A percentile compares a stretch with the other conserved stretches of the same genome.
phyloP scores from a whole-genome alignment of 2,888 invertebrate genomes.

The Actias luna region DNA sequence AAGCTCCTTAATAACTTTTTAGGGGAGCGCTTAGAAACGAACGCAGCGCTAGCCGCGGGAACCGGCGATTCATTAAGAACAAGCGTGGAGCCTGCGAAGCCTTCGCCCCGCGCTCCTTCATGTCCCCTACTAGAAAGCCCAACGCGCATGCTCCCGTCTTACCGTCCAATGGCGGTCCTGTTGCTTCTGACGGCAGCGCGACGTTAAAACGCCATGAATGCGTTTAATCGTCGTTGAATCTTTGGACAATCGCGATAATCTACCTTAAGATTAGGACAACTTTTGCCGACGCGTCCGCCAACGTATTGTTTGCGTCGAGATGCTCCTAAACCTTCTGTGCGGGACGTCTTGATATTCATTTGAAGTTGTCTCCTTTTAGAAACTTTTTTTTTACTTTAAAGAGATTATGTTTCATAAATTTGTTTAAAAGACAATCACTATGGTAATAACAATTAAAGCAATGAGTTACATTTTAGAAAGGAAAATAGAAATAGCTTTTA shows the following conservation, averaged over 20 bases:
- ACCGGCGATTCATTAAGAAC: conserved; percentile 78
- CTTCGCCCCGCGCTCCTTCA: conserved; percentile 46
- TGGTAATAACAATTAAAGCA: not conserved
- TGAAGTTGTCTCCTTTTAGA: not conserved
- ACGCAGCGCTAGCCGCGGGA: conserved; percentile 76
- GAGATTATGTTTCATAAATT: conserved; percentile 1
- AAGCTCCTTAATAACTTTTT: conserved; percentile 66
- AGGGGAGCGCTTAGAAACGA: conserved; percentile 62
- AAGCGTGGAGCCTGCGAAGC: conserved; percentile 72
- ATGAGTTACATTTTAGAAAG: not conserved
- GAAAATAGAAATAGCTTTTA: not conserved
- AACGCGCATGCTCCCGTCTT: conserved; percentile 57
- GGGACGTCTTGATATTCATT: conserved; percentile 34
- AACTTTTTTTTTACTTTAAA: conserved; percentile 14
- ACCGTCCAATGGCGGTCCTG: conserved; percentile 73
- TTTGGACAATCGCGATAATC: conserved; percentile 66
- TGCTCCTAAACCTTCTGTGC: conserved; percentile 36
- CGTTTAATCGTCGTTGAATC: conserved; percentile 70
- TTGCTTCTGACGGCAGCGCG: conserved; percentile 74
- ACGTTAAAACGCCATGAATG: conserved; percentile 77
- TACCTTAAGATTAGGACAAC: conserved; percentile 62
- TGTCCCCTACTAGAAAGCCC: conserved; percentile 27
- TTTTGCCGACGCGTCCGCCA: conserved; percentile 45
- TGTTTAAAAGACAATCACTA: not conserved
- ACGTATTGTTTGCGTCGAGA: conserved; percentile 46